These are phyloP conservation scores for Mus spicilegus DNA, from an alignment of 2,113 vertebrate genomes.

Conservation along the genomic window DNA sequence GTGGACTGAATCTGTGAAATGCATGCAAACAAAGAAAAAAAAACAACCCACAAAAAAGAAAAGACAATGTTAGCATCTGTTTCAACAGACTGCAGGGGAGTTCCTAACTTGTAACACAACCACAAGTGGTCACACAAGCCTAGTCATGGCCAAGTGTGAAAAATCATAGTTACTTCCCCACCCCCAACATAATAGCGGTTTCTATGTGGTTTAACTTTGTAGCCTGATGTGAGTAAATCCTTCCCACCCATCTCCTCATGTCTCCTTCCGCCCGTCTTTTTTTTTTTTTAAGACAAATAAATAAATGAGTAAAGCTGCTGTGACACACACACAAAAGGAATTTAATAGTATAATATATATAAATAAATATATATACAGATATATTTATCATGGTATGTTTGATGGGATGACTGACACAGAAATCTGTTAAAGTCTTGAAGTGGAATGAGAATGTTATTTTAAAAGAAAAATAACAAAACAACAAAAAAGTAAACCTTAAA, in stretches of 20 bases:
- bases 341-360: slow-evolving; percentile 90
- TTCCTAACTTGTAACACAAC: slow-evolving; percentile 81
- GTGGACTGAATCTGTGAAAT: slow-evolving; percentile 84
- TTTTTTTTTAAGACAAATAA: slow-evolving; percentile 87
- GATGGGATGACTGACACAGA: slow-evolving; percentile 91
- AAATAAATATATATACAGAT: slow-evolving; percentile 91
- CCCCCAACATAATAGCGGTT: slow-evolving; percentile 76
- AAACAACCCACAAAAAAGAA: slow-evolving; percentile 38
- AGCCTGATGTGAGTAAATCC: slow-evolving; percentile 83
- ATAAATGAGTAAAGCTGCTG: slow-evolving; percentile 88
- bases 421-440: slow-evolving; percentile 90
- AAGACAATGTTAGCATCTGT: slow-evolving; percentile 67
- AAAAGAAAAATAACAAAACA: slow-evolving; percentile 91
- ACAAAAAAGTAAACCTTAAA: slow-evolving; percentile 88
- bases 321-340: slow-evolving; percentile 87
- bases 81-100: slow-evolving; percentile 80
- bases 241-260: slow-evolving; percentile 86
- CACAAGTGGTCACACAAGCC: slow-evolving; percentile 84
- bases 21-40: slow-evolving; percentile 84
- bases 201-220: slow-evolving; percentile 87
- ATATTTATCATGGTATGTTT: slow-evolving; percentile 91
- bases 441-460: slow-evolving; percentile 89
- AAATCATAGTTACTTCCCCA: slow-evolving; percentile 72
- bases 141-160: slow-evolving; percentile 78
- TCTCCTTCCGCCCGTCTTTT: slow-evolving; percentile 86